These are phyloP conservation scores for Sus scrofa DNA, from an alignment of 2,113 vertebrate species.

Conservation along the genomic window DNA sequence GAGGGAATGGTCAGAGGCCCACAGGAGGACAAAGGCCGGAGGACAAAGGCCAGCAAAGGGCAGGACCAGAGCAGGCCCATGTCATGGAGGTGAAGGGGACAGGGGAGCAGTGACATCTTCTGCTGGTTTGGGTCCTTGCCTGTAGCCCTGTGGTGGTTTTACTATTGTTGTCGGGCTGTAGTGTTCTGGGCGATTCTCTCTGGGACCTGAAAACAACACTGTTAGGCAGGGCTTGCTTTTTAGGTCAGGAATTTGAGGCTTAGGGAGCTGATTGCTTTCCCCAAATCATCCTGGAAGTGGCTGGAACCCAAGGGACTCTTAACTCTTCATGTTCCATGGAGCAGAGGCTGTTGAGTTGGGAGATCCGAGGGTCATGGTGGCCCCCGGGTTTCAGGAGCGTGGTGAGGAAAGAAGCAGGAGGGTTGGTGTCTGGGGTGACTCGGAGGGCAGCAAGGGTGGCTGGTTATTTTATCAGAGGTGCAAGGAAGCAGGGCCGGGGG, in stretches of 20 bases:
- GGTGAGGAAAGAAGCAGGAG: background rate
- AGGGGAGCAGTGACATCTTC: background rate
- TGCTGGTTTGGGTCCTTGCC: background rate
- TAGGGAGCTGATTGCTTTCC: background rate
- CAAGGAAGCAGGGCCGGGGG: background rate
- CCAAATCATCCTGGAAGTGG: background rate
- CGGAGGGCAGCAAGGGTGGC: background rate
- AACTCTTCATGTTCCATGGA: background rate
- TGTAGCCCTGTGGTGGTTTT: background rate
- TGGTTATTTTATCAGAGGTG: background rate
- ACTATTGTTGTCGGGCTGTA: background rate
- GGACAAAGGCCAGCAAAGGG: background rate
- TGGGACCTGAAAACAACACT: background rate
- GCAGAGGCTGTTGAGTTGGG: background rate
- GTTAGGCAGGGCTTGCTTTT: background rate
- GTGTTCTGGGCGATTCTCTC: background rate
- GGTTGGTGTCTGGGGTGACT: background rate
- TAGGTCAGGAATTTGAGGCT: background rate
- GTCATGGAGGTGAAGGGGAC: background rate
- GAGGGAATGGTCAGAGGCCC: background rate
- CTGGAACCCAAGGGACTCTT: background rate
- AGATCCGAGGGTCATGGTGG: background rate
- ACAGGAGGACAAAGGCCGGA: background rate
- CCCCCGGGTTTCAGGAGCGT: background rate
- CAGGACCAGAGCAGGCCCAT: accelerated